A percentile compares a stretch with the other conserved stretches of the same genome.
phyloP scores from a whole-genome alignment of 2,888 invertebrate genomes.

The Hydropsyche betteni region DNA sequence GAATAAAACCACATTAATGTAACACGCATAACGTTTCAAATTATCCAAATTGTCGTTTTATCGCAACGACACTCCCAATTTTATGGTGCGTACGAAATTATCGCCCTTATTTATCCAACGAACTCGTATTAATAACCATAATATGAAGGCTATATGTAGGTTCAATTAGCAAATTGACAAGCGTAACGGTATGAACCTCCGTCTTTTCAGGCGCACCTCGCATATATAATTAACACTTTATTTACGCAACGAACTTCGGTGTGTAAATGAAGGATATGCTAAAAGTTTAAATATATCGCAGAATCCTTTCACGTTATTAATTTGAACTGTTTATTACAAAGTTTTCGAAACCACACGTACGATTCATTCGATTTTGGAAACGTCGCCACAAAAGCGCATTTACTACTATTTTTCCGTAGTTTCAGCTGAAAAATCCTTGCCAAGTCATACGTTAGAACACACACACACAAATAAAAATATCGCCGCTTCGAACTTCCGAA shows the following conservation, averaged over 20 bases:
- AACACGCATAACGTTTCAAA: not conserved
- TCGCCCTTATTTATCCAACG: too few relatives aligned
- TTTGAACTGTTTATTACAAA: too few relatives aligned
- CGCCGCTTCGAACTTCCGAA: constrained; percentile 1
- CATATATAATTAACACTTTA: constrained; percentile 7
- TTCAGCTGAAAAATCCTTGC: constrained; percentile 5
- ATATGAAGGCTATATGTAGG: not conserved
- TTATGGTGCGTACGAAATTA: not conserved
- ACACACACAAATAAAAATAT: not conserved
- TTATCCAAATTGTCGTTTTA: constrained; percentile 6
- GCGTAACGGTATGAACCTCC: not conserved
- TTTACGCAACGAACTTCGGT: not conserved
- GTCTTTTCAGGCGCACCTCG: constrained; percentile 8
- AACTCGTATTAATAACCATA: not conserved
- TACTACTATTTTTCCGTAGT: too few relatives aligned
- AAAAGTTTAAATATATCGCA: too few relatives aligned
- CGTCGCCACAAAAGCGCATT: too few relatives aligned
- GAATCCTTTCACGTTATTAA: too few relatives aligned
- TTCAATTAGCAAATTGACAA: constrained; percentile 28
- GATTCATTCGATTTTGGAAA: not conserved
- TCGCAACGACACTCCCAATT: constrained; percentile 26
- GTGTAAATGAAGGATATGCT: too few relatives aligned
- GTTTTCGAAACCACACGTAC: too few relatives aligned
- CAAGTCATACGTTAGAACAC: constrained; percentile 10
- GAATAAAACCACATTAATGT: too few relatives aligned